phyloP scores from a whole-genome alignment of 2,888 invertebrate genomes.

The Ophioninae sp. region DNA sequence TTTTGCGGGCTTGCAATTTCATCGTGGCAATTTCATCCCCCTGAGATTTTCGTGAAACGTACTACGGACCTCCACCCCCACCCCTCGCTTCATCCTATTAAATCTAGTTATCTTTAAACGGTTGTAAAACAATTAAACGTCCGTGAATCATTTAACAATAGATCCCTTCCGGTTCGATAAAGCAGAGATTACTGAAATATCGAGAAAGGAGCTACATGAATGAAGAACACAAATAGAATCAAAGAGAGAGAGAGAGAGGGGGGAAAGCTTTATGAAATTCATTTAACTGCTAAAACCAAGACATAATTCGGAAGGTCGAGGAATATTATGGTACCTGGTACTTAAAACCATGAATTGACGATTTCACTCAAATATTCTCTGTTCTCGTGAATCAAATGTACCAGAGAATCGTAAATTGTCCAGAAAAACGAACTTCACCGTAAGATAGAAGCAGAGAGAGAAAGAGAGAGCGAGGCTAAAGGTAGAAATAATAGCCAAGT shows the following conservation, averaged over 20 bases:
- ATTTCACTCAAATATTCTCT: constrained; percentile 57
- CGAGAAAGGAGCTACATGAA: neutral
- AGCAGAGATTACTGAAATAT: neutral
- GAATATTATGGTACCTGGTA: constrained; percentile 13
- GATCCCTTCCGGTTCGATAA: constrained; percentile 7
- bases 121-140: constrained; percentile 12
- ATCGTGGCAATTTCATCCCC: constrained; percentile 10
- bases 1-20: neutral
- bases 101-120: constrained; percentile 19
- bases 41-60: constrained; percentile 1
- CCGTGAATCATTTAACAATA: neutral
- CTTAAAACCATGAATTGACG: constrained; percentile 59
- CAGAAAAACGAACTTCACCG: neutral
- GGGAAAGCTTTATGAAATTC: neutral
- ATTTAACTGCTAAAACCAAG: constrained; percentile 15
- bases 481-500: neutral
- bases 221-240: neutral
- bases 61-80: neutral
- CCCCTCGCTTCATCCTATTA: neutral
- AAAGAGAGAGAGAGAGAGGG: constrained; percentile 1
- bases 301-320: neutral
- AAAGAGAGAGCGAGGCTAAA: constrained; percentile 32
- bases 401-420: constrained; percentile 14
- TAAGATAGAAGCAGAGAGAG: neutral
- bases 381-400: constrained; percentile 43